Conservation (phyloP, 2,797 vertebrate genomes). For the Coranthus polyacanthus region DNA sequence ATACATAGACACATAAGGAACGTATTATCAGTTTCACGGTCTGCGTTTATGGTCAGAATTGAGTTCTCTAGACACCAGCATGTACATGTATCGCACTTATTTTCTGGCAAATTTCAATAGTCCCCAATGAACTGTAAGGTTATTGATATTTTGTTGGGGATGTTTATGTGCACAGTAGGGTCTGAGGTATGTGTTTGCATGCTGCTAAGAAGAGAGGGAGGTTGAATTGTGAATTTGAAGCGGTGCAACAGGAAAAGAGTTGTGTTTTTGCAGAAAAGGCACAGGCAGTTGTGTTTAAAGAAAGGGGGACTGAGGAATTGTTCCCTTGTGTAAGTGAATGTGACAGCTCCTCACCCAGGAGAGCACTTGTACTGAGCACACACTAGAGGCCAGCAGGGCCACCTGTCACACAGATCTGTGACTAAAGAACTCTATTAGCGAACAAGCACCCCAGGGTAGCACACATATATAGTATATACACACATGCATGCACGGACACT, state of each 20-base stretch:
- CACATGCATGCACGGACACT: not conserved
- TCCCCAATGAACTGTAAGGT: constrained; percentile 18
- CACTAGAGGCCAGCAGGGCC: constrained; percentile 76
- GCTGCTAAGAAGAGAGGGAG: constrained; percentile 26
- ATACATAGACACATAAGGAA: not conserved
- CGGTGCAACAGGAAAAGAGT: constrained; percentile 33
- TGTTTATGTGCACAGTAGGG: constrained; percentile 35
- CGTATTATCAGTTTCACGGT: not conserved
- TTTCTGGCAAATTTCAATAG: constrained; percentile 31
- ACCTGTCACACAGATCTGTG: constrained; percentile 80
- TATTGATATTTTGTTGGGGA: constrained; percentile 37
- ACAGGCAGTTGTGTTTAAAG: constrained; percentile 54
- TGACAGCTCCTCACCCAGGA: constrained; percentile 82
- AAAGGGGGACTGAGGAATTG: constrained; percentile 53
- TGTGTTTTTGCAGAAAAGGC: constrained; percentile 33
- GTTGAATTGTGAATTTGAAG: constrained; percentile 30
- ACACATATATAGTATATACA: constrained; percentile 21
- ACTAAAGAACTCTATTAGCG: constrained; percentile 81
- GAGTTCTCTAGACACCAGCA: constrained; percentile 21
- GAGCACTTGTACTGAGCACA: constrained; percentile 76
- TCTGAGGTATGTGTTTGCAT: not conserved
- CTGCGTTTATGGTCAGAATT: constrained; percentile 30
- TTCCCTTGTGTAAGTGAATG: constrained; percentile 79
- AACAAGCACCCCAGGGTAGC: constrained; percentile 62
- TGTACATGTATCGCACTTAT: constrained; percentile 30